Conservation (phyloP, 2,113 vertebrate species). For the Dicaeum eximium region DNA sequence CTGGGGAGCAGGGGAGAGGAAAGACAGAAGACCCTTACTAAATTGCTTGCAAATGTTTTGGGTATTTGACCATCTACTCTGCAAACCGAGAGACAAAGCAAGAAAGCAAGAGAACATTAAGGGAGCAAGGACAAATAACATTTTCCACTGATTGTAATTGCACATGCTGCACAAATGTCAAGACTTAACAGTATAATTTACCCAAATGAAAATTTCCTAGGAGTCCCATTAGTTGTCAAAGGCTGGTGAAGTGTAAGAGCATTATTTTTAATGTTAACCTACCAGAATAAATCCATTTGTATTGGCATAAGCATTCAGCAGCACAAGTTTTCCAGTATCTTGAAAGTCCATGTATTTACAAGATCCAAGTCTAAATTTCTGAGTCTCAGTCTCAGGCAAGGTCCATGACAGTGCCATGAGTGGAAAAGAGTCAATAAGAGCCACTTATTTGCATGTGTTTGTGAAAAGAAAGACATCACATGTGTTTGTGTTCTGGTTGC, state of each 20-base stretch:
- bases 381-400: not conserved
- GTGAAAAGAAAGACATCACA: not conserved
- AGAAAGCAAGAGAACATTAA: not conserved
- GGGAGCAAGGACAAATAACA: not conserved
- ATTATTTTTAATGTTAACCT: not conserved
- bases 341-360: not conserved
- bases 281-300: not conserved
- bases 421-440: not conserved
- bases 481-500: not conserved
- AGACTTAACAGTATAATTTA: not conserved
- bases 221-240: not conserved
- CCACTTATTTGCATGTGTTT: not conserved
- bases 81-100: not conserved
- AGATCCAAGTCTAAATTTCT: not conserved
- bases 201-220: not conserved
- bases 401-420: not conserved
- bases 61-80: not conserved
- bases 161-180: not conserved
- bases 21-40: not conserved
- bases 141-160: not conserved
- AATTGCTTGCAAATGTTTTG: not conserved
- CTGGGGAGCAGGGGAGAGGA: not conserved
- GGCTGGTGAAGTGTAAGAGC: not conserved
- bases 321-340: not conserved
- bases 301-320: not conserved